Base-by-base conservation (phyloP, 1,140 invertebrate species). In the Battus philenor region DNA sequence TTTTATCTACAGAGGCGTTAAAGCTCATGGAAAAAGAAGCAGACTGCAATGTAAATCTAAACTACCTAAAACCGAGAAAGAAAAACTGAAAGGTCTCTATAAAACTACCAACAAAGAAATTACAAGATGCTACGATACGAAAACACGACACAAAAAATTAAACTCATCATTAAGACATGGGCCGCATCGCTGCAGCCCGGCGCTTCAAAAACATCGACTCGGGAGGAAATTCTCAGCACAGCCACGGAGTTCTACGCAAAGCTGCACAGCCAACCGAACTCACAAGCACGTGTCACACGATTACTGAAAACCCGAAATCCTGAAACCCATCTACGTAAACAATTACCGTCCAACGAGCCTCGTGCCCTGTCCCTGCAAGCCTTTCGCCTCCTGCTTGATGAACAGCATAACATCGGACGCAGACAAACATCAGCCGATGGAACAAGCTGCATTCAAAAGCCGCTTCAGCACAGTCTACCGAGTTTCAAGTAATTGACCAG, bases 321-420 rank as follows among this genome's bases (percentile, higher is more conserved):
- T 43, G 10, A 55, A 52, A 44, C 46, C 52, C 26, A 18, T 50
- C 20, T 46, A 56, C 16, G 49, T 72, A 43, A 44, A 47, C 1
- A 72, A 69, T 43, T 69, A 68, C 12, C 46, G 66, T 10, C 61
- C 71, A 13, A 68, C 73, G 30, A 70, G 56, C 32, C 54, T 68
- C 8, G 41, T 60, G 44, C 38, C 48, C 66, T 1, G 67, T n/a
- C n/a, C n/a, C n/a, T n/a, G n/a, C n/a, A n/a, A n/a, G n/a, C n/a
- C n/a, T n/a, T 67, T 59, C 10, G 39, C 50, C 22, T 55, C 46
- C 20, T 59, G 54, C 20, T 47, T 59, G 36, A 45, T 26, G 10
- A 2, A 30, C 24, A 52, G 32, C 30, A 39, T 54, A 27, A 2
- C 47, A 6, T n/a, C 39, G 47, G 27, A 34, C 1, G 47, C 65